Conservation (phyloP, 2,113 vertebrate species). For the Ptilonorhynchus violaceus region DNA sequence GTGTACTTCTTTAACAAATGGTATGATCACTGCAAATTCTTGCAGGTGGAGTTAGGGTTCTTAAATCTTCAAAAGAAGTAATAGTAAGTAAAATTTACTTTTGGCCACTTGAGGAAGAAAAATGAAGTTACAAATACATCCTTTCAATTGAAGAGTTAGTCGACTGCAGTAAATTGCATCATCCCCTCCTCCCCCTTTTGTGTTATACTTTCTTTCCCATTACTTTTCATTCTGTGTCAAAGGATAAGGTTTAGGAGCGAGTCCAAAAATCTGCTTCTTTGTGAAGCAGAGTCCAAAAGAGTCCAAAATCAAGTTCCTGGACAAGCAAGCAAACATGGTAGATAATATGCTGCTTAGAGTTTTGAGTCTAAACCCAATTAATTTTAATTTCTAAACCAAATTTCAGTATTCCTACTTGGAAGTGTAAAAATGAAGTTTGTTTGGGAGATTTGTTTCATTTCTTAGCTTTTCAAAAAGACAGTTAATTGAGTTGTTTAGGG, state of each 20-base stretch:
- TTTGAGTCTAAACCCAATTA: background rate
- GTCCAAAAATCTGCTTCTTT: no score
- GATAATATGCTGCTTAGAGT: background rate
- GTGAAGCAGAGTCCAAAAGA: background rate
- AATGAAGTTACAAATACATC: background rate
- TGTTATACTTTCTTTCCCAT: background rate
- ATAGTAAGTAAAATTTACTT: background rate
- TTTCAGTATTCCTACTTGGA: background rate
- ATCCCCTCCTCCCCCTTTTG: rapidly evolving
- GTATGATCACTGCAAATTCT: background rate
- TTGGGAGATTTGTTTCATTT: background rate
- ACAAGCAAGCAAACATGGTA: background rate
- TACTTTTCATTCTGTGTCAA: background rate
- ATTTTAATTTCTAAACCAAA: background rate
- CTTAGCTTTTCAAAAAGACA: background rate
- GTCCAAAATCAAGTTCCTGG: background rate
- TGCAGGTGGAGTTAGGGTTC: background rate
- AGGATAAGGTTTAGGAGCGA: background rate
- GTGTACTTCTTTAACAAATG: background rate
- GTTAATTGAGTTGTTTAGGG: background rate
- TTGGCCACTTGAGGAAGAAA: background rate
- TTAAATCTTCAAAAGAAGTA: background rate
- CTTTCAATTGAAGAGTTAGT: background rate
- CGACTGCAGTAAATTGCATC: background rate
- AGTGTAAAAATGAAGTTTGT: background rate